A percentile compares a stretch with the other conserved stretches of the same genome.
phyloP scores from a whole-genome alignment of 2,888 invertebrate genomes.

The Schizotus pectinicornis region DNA sequence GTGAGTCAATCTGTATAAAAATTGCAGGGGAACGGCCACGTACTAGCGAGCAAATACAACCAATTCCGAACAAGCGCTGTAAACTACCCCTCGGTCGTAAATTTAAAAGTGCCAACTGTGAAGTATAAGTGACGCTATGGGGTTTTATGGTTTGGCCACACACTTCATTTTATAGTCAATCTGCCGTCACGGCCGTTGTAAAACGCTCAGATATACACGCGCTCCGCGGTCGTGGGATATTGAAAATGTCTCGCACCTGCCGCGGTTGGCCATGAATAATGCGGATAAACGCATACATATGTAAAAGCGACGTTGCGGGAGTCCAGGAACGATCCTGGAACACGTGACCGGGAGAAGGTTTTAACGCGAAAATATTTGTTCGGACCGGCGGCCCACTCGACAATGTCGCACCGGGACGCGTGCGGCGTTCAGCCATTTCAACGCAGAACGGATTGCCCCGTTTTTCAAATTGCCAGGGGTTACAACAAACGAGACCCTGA shows the following conservation, averaged over 20 bases:
- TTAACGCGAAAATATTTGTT: too few relatives aligned
- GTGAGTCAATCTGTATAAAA: constrained; percentile 24
- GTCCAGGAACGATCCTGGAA: constrained; percentile 17
- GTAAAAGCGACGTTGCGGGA: constrained; percentile 21
- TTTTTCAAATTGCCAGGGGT: too few relatives aligned
- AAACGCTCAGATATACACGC: constrained; percentile 27
- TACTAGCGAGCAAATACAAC: constrained; percentile 21
- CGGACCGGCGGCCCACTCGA: too few relatives aligned
- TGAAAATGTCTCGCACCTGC: constrained; percentile 27
- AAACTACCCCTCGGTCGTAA: constrained; percentile 31
- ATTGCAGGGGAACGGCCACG: constrained; percentile 21
- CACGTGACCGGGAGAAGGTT: too few relatives aligned
- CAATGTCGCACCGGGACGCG: too few relatives aligned
- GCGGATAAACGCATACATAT: constrained; percentile 22
- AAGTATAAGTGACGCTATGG: constrained; percentile 27
- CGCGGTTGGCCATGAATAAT: constrained; percentile 22
- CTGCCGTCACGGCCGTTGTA: constrained; percentile 26
- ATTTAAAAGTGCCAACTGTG: constrained; percentile 36
- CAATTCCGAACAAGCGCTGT: constrained; percentile 33
- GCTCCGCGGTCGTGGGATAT: constrained; percentile 21
- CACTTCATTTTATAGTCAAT: constrained; percentile 40
- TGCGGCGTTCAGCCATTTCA: too few relatives aligned
- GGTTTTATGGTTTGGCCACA: constrained; percentile 33
- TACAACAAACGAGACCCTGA: too few relatives aligned
- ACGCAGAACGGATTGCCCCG: too few relatives aligned